phyloP scores from a whole-genome alignment of 2,888 invertebrate species.

The Ornithoptera priamus region DNA sequence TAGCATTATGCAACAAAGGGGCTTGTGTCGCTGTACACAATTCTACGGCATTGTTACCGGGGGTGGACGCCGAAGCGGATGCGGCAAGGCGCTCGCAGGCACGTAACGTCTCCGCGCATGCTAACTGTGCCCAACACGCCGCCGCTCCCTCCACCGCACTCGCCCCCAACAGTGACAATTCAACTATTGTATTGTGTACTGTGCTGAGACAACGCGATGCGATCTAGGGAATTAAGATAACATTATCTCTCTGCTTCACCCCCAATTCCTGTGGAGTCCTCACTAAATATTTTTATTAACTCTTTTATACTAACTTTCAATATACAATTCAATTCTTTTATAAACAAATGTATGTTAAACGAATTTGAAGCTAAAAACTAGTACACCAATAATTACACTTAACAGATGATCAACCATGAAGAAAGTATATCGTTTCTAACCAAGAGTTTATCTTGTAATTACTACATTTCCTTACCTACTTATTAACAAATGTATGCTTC shows the following conservation, averaged over 20 bases:
- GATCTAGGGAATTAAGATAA: conserved; percentile 74
- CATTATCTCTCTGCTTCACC: no score
- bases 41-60: conserved; percentile 86
- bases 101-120: conserved; percentile 92
- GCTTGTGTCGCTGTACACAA: conserved; percentile 82
- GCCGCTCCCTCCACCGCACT: conserved; percentile 89
- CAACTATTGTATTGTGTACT: conserved; percentile 93
- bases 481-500: conserved; percentile 1
- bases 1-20: conserved; percentile 92
- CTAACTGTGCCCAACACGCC: conserved; percentile 95
- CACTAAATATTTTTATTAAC: not conserved
- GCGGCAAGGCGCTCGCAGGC: conserved; percentile 85
- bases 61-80: conserved; percentile 88
- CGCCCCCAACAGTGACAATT: conserved; percentile 90
- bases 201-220: conserved; percentile 94
- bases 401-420: conserved; percentile 48
- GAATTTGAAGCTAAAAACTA: not conserved
- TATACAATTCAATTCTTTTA: no score
- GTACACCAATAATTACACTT: conserved; percentile 32
- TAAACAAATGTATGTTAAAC: not conserved
- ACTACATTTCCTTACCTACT: conserved; percentile 14
- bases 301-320: no score
- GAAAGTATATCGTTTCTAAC: conserved; percentile 36
- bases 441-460: conserved; percentile 18
- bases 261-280: no score